Conservation (phyloP, 1,140 invertebrate genomes). For the Leptopilina boulardi region DNA sequence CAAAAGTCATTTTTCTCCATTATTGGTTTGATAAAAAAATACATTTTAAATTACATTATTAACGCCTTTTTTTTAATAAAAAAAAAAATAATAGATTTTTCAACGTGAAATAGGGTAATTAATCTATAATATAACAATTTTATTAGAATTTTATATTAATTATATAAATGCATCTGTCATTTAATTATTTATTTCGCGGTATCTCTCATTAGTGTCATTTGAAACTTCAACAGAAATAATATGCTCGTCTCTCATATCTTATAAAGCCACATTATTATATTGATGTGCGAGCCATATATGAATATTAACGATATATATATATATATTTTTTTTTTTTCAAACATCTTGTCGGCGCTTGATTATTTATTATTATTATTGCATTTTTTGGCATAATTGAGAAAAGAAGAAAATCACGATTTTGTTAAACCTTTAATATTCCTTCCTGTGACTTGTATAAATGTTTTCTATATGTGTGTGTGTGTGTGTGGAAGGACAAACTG, state of each 20-base stretch:
- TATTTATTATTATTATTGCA: constrained; percentile 9
- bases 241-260: background rate
- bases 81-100: no score
- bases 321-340: no score
- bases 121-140: no score
- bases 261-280: background rate
- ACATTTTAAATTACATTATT: no score
- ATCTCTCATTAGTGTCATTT: background rate
- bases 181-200: background rate
- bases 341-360: background rate
- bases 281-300: constrained; percentile 13
- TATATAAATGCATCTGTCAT: no score
- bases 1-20: no score
- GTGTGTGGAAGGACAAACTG: constrained; percentile 40
- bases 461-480: constrained; percentile 41
- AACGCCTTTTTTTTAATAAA: no score
- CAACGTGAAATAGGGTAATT: no score
- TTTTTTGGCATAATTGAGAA: background rate
- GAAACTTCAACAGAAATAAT: background rate
- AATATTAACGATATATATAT: background rate
- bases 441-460: constrained; percentile 63
- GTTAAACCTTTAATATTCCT: constrained; percentile 52
- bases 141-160: no score
- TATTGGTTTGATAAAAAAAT: no score
- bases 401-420: constrained; percentile 31